Percentiles rank a stretch among this genome's conserved stretches.
phyloP scores from a whole-genome alignment of 2,113 vertebrate species.

The Semicossyphus pulcher region DNA sequence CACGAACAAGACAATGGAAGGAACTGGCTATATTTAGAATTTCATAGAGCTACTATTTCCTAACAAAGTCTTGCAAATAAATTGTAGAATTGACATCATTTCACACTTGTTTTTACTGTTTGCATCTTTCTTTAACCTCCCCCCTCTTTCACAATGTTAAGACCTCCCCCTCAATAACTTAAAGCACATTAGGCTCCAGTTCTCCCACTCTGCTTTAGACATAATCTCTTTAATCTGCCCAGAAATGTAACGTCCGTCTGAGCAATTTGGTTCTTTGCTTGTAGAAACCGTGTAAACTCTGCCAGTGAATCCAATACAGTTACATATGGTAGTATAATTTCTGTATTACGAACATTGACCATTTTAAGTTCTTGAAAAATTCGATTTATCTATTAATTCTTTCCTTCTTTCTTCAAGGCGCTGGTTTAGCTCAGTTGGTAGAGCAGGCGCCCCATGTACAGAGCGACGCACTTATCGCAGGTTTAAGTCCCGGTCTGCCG shows the following conservation, averaged over 20 bases:
- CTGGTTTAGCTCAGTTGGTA: too few relatives aligned
- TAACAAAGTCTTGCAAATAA: constrained; percentile 3
- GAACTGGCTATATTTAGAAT: constrained; percentile 58
- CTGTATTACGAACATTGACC: too few relatives aligned
- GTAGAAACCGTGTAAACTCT: constrained; percentile 6
- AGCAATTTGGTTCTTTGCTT: constrained; percentile 8
- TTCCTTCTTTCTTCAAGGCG: too few relatives aligned
- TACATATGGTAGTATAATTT: constrained; percentile 3
- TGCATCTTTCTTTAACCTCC: neutral
- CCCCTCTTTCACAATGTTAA: neutral
- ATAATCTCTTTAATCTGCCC: constrained; percentile 61
- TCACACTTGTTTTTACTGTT: neutral
- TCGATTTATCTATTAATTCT: too few relatives aligned
- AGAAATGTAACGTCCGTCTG: constrained; percentile 37
- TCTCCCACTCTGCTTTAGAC: constrained; percentile 40
- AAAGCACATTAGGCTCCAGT: constrained; percentile 35
- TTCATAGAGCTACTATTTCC: constrained; percentile 27
- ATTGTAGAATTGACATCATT: neutral
- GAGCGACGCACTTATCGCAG: too few relatives aligned
- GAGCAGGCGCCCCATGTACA: too few relatives aligned
- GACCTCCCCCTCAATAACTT: constrained; percentile 19
- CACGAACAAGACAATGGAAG: constrained; percentile 54
- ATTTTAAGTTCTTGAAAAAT: too few relatives aligned
- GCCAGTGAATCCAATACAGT: neutral
- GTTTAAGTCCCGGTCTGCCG: too few relatives aligned